A percentile compares a stretch with the other conserved stretches of the same genome.
These are phyloP conservation scores for Peribatodes rhomboidaria DNA, from an alignment of 2,888 invertebrate genomes.

Conservation along the genomic window DNA sequence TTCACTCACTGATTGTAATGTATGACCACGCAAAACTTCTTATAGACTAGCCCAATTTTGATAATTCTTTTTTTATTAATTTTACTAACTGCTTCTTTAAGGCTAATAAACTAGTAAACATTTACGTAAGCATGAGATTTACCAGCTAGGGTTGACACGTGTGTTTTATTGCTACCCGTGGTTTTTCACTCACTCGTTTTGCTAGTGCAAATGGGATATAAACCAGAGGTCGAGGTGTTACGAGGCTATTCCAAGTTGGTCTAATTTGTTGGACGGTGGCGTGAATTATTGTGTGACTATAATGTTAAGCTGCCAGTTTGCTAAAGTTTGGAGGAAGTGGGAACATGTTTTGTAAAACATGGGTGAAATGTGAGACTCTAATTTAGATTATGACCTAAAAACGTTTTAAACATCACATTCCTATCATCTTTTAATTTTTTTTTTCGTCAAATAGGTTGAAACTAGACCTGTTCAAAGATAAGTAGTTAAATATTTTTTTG, in stretches of 20 bases:
- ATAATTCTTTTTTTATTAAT: neutral
- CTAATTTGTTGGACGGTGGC: conserved; percentile 32
- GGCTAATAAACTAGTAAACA: conserved; percentile 2
- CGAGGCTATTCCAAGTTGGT: conserved; percentile 32
- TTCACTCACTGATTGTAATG: no score
- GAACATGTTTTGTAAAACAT: neutral
- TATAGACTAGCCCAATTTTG: no score
- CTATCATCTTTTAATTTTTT: no score
- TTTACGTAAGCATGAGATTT: neutral
- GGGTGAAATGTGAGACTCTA: neutral
- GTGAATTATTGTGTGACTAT: conserved; percentile 21
- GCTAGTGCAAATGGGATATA: conserved; percentile 52
- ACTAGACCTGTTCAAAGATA: no score
- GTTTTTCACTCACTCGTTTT: conserved; percentile 46
- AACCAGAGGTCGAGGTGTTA: conserved; percentile 47
- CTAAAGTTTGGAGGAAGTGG: conserved; percentile 7
- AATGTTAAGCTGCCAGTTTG: conserved; percentile 13
- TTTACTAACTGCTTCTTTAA: neutral
- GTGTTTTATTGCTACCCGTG: conserved; percentile 43
- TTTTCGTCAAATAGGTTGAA: no score
- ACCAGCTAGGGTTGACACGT: conserved; percentile 42
- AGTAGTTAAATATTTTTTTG: no score
- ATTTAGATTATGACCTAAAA: no score
- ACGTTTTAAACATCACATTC: no score
- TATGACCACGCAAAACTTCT: no score